Base-by-base conservation (phyloP, 2,888 invertebrate genomes). In the Pimpla rufipes region DNA sequence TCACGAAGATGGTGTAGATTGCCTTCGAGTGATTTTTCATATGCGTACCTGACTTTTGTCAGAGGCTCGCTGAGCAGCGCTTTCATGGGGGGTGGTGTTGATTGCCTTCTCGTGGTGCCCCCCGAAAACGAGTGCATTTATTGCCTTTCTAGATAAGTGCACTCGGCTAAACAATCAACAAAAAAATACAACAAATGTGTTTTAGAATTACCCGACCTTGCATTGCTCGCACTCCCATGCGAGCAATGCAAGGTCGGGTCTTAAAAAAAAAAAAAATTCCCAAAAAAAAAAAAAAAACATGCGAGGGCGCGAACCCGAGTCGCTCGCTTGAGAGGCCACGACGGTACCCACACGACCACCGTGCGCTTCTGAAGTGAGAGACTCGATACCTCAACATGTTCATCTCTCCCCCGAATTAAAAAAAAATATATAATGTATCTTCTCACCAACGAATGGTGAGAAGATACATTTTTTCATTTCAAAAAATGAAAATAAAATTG, bases 91-190 rank as follows among this genome's bases (percentile, higher is more conserved):
- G 55, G 52, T 70, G 70, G 55, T 52, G 70, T 70, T 70, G 70
- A 52, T 50, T 70, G 70, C 70, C 70, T 70, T 70, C 70, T 47
- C 70, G 70, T 52, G 70, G 70, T 70, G 50, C 70, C 55, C 70
- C 70, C 70, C 21, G 70, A 70, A 70, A 70, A 52, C 70, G 35
- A 70, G 55, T 52, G 73, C 55, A 55, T 16, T 0, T 29, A 42
- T 55, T 16, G 16, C 1, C 10, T 29, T 55, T 37, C 16, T 52
- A 18, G n/a, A n/a, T 74, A 11, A 62, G 29, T 74, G n/a, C 40
- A 64, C 59, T 74, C 45, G 74, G 74, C 64, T 35, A 62, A 74
- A 74, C 64, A 74, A 74, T 74, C 74, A 74, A 74, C 62, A 62
- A 29, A 57, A 52, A 42, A 42, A 42, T n/a, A n/a, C n/a, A 5